Conservation (phyloP, 2,113 vertebrate species). For the Machaerirhynchus nigripectus region DNA sequence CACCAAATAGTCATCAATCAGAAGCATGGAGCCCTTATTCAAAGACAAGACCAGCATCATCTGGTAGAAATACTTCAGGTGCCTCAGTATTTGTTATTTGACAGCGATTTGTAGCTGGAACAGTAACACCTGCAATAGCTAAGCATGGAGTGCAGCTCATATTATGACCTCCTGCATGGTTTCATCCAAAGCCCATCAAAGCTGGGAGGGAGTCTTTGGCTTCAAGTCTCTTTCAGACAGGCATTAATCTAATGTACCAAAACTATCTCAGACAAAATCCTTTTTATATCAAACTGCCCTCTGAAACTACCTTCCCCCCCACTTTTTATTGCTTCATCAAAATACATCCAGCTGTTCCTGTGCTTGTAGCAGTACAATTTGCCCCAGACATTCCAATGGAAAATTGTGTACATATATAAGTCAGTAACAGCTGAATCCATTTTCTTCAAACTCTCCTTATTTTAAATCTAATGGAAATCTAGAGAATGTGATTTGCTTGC, state of each 20-base stretch:
- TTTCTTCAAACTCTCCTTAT: slow-evolving; percentile 36
- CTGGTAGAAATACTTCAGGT: neutral
- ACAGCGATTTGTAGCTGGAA: slow-evolving; percentile 3
- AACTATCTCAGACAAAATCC: slow-evolving; percentile 24
- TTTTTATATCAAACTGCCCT: slow-evolving; percentile 19
- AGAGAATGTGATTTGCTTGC: slow-evolving; percentile 43
- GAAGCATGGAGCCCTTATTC: neutral
- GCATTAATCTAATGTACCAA: neutral
- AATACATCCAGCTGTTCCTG: slow-evolving; percentile 54
- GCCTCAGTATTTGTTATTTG: neutral
- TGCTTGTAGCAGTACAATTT: slow-evolving; percentile 28
- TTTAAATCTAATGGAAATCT: slow-evolving; percentile 47
- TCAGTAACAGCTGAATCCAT: slow-evolving; percentile 50
- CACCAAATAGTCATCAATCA: neutral
- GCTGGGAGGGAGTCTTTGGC: neutral
- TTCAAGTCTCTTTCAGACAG: slow-evolving; percentile 31
- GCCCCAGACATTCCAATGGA: slow-evolving; percentile 47
- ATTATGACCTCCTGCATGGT: neutral
- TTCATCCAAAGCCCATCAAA: slow-evolving; percentile 9
- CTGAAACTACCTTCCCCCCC: neutral
- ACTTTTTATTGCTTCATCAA: slow-evolving; percentile 34
- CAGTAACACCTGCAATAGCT: slow-evolving; percentile 11
- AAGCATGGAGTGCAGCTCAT: neutral
- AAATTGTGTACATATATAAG: slow-evolving; percentile 29
- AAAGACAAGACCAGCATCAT: neutral